Evolutionary conservation across 2,888 invertebrate species (phyloP).

Genomic region (Calameuta filiformis): DNA sequence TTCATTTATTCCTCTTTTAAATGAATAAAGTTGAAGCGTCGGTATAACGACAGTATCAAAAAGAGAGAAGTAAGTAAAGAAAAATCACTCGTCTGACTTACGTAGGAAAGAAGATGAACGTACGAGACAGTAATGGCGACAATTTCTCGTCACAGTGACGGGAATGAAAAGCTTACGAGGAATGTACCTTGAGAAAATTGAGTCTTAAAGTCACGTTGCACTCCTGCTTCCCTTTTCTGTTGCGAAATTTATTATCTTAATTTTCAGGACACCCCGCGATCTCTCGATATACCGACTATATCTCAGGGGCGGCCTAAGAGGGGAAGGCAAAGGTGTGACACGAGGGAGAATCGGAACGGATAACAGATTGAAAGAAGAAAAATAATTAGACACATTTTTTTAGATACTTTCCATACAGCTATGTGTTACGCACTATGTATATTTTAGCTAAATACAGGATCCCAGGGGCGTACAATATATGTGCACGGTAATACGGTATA

Average conservation of each 20-base stretch:
- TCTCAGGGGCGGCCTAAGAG: neutral
- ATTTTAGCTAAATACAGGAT: neutral
- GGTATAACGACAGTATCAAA: neutral
- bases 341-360: neutral
- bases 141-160: neutral
- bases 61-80: neutral
- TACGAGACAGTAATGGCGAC: neutral
- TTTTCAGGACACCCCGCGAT: neutral
- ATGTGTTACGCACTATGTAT: neutral
- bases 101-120: neutral
- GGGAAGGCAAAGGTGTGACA: neutral
- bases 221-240: neutral
- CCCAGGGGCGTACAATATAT: neutral
- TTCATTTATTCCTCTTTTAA: neutral
- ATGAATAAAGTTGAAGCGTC: neutral
- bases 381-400: neutral
- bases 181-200: neutral
- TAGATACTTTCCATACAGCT: neutral
- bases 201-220: neutral
- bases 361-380: neutral
- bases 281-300: neutral
- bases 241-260: conserved; percentile 2
- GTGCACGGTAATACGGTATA: neutral
- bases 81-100: neutral
- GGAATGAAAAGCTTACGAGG: neutral